Conservation (phyloP, 2,888 invertebrate species). For the Colostygia pectinataria region DNA sequence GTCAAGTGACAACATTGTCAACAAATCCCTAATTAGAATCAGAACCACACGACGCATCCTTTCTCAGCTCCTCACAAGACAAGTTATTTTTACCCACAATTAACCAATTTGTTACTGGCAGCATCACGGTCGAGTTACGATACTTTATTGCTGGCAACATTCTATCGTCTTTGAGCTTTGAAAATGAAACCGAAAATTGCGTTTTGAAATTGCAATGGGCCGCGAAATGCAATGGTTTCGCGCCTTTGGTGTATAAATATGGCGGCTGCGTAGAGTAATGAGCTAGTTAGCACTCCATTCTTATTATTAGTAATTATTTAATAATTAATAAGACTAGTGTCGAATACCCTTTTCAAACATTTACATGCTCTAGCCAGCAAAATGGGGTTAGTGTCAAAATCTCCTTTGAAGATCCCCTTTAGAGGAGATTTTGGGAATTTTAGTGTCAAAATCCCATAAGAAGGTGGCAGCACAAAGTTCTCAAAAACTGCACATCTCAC, state of each 20-base stretch:
- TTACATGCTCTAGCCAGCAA: too few relatives aligned
- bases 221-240: conserved; percentile 60
- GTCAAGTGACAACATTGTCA: conserved; percentile 32
- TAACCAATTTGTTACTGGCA: conserved; percentile 78
- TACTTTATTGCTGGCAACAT: conserved; percentile 73
- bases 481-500: too few relatives aligned
- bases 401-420: too few relatives aligned
- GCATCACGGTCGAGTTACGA: conserved; percentile 57
- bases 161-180: conserved; percentile 65
- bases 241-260: conserved; percentile 67
- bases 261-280: conserved; percentile 38
- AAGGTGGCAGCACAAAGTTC: too few relatives aligned
- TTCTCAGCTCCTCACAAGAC: conserved; percentile 21
- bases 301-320: too few relatives aligned
- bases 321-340: too few relatives aligned
- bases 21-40: conserved; percentile 33
- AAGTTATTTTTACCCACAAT: conserved; percentile 51
- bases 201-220: conserved; percentile 64
- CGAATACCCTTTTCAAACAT: too few relatives aligned
- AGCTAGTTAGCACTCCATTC: too few relatives aligned
- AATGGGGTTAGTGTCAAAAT: too few relatives aligned
- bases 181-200: conserved; percentile 75
- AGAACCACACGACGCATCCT: conserved; percentile 15
- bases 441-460: too few relatives aligned
- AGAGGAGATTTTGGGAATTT: too few relatives aligned